Percentiles rank a stretch among this genome's conserved stretches.
Evolutionary conservation across 2,888 invertebrate species (phyloP).

Genomic region (Ornithoptera alexandrae): DNA sequence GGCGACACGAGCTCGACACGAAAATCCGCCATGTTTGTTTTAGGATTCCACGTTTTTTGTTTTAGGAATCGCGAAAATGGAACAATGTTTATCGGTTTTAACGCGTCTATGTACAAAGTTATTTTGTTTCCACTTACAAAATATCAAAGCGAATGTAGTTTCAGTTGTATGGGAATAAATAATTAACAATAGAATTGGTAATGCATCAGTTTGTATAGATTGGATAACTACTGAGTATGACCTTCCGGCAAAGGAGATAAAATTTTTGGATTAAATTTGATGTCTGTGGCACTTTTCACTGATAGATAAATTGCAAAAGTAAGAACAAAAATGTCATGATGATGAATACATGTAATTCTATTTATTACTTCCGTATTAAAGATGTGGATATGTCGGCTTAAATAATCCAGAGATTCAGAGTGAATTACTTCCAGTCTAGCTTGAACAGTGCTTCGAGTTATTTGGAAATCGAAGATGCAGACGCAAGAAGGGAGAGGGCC

Average conservation of each 20-base stretch:
- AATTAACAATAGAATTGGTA: too few relatives aligned
- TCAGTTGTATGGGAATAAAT: too few relatives aligned
- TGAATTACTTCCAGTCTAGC: neutral
- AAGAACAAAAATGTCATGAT: neutral
- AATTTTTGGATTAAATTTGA: neutral
- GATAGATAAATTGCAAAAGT: neutral
- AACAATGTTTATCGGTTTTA: too few relatives aligned
- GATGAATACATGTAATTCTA: neutral
- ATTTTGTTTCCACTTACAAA: too few relatives aligned
- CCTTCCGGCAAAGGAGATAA: too few relatives aligned
- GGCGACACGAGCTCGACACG: neutral
- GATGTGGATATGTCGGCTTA: neutral
- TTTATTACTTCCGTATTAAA: neutral
- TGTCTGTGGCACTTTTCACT: neutral
- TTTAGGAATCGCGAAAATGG: too few relatives aligned
- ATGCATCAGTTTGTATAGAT: too few relatives aligned
- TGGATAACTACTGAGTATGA: too few relatives aligned
- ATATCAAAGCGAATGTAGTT: too few relatives aligned
- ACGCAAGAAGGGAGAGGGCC: conserved; percentile 15
- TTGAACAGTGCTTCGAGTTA: conserved; percentile 18
- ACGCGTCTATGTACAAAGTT: too few relatives aligned
- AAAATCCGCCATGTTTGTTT: conserved; percentile 6
- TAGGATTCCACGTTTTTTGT: too few relatives aligned
- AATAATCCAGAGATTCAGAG: neutral
- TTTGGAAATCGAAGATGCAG: conserved; percentile 21